Evolutionary conservation across 2,888 invertebrate genomes (phyloP).

Genomic region (Smittia aterrima): DNA sequence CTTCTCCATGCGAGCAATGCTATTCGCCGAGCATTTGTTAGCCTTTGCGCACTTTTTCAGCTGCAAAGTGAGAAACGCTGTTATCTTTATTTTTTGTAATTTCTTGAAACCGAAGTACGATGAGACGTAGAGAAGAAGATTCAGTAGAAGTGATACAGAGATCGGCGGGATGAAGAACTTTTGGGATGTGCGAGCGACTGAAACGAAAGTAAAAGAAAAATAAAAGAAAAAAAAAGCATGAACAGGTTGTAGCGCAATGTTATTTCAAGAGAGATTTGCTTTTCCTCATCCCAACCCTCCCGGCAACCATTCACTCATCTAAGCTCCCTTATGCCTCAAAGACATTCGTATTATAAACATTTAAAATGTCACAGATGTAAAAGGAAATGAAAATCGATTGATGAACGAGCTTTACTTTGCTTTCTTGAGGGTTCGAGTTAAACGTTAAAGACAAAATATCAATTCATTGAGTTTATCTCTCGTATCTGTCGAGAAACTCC

Average conservation of each 20-base stretch:
- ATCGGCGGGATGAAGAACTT: slow-evolving; percentile 53
- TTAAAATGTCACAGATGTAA: slow-evolving; percentile 8
- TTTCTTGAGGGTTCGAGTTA: neutral
- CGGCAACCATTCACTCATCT: neutral
- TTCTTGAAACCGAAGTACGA: slow-evolving; percentile 52
- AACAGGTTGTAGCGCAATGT: neutral
- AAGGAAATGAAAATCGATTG: neutral
- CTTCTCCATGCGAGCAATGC: slow-evolving; percentile 30
- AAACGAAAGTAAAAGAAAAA: slow-evolving; percentile 45
- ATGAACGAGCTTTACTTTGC: neutral
- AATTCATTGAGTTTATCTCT: neutral
- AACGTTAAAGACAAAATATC: slow-evolving; percentile 9
- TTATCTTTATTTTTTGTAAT: slow-evolving; percentile 45
- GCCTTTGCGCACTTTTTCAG: slow-evolving; percentile 32
- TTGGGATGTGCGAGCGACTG: slow-evolving; percentile 52
- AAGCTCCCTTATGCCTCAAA: neutral
- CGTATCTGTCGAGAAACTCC: neutral
- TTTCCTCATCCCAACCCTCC: neutral
- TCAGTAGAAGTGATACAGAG: slow-evolving; percentile 47
- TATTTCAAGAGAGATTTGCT: slow-evolving; percentile 6
- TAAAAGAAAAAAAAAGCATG: neutral
- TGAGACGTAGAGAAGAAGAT: slow-evolving; percentile 48
- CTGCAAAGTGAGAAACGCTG: slow-evolving; percentile 22
- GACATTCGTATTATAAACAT: neutral
- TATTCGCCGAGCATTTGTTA: neutral